A percentile compares a stretch with the other conserved stretches of the same genome.
Conservation (phyloP, 2,888 invertebrate genomes). For the Sussaba pulchella region DNA sequence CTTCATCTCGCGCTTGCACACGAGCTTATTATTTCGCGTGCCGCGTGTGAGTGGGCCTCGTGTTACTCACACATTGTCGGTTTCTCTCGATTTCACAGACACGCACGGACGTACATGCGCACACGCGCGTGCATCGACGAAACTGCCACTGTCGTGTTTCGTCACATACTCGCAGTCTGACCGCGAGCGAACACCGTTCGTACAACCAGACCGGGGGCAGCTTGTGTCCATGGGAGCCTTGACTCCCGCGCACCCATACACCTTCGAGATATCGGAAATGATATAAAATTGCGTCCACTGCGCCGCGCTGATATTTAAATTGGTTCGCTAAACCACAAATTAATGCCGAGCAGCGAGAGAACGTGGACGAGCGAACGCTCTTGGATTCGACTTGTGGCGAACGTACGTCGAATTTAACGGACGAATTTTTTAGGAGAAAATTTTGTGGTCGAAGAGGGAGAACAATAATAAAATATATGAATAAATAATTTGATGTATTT, state of each 20-base stretch:
- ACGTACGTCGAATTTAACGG: conserved; percentile 22
- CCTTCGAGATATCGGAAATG: conserved; percentile 83
- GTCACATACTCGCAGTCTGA: conserved; percentile 22
- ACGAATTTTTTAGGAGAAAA: no score
- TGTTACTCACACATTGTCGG: conserved; percentile 17
- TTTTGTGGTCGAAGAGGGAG: no score
- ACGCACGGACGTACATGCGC: background rate
- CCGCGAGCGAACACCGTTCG: conserved; percentile 16
- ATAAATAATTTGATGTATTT: no score
- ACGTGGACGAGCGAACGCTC: conserved; percentile 45
- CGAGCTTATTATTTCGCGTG: conserved; percentile 12
- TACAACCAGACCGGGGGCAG: conserved; percentile 15
- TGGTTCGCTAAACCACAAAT: conserved; percentile 84
- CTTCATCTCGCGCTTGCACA: conserved; percentile 29
- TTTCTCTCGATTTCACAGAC: background rate
- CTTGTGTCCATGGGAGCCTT: conserved; percentile 57
- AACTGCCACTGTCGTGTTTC: conserved; percentile 42
- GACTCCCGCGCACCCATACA: conserved; percentile 79
- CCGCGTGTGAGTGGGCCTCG: conserved; percentile 18
- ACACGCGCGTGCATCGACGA: background rate
- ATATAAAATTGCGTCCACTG: conserved; percentile 84
- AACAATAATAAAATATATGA: no score
- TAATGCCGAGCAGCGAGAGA: conserved; percentile 77
- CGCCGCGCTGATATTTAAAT: conserved; percentile 84
- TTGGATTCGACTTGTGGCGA: conserved; percentile 4